Conservation (phyloP, 2,113 vertebrate species). For the Illadopsis cleaveri region DNA sequence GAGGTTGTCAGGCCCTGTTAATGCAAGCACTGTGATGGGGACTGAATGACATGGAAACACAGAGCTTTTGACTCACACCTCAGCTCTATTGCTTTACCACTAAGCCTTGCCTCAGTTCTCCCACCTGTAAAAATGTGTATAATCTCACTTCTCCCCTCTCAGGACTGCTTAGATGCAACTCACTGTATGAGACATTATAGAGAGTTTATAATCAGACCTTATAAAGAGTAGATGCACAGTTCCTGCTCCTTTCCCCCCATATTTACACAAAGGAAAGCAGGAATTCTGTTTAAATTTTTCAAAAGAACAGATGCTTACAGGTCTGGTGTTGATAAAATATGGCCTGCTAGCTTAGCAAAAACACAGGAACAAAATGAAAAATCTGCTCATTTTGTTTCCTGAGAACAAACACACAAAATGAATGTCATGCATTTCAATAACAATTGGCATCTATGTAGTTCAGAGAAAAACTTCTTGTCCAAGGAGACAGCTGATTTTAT, state of each 20-base stretch:
- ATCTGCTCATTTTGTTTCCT: conserved; percentile 24
- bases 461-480: conserved; percentile 35
- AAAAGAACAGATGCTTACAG: not conserved
- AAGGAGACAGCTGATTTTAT: conserved; percentile 42
- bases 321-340: conserved; percentile 1
- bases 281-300: not conserved
- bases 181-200: not conserved
- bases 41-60: not conserved
- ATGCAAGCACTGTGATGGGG: not conserved
- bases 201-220: not conserved
- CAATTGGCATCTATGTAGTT: not conserved
- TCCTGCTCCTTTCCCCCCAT: not conserved
- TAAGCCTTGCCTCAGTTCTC: not conserved
- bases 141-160: not conserved
- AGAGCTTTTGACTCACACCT: not conserved
- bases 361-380: conserved; percentile 17
- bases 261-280: not conserved
- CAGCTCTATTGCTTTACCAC: not conserved
- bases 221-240: not conserved
- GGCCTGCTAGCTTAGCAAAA: conserved; percentile 22
- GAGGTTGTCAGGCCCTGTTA: not conserved
- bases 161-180: not conserved
- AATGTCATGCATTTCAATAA: conserved; percentile 21
- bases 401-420: conserved; percentile 42
- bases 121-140: not conserved